phyloP scores from a whole-genome alignment of 1,140 invertebrate genomes.

The Eurytemora carolleeae region DNA sequence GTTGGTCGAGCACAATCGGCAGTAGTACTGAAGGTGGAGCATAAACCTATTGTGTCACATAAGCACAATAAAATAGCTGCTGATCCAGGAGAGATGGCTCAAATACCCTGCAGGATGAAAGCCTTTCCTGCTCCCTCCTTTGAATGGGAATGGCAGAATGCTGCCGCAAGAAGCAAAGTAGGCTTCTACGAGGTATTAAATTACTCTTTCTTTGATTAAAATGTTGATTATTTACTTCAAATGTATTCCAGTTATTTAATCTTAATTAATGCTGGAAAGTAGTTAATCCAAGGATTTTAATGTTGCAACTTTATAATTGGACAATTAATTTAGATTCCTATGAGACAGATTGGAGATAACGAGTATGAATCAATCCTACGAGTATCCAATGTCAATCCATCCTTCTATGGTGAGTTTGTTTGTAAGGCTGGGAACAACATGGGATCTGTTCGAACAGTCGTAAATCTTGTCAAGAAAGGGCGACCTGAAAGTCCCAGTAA shows the following conservation, averaged over 20 bases:
- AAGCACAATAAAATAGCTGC: conserved; percentile 72
- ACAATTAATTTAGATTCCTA: too few species aligned
- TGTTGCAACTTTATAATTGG: too few species aligned
- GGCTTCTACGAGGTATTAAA: conserved; percentile 50
- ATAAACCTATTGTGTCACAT: conserved; percentile 60
- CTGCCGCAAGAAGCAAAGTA: conserved; percentile 43
- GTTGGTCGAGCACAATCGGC: conserved; percentile 61
- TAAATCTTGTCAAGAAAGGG: conserved; percentile 57
- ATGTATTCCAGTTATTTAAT: too few species aligned
- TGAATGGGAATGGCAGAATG: conserved; percentile 63
- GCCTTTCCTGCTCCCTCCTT: conserved; percentile 78
- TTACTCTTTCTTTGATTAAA: too few species aligned
- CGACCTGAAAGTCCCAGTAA: conserved; percentile 56
- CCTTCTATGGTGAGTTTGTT: conserved; percentile 72
- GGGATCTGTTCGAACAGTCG: conserved; percentile 45
- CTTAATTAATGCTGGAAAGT: too few species aligned
- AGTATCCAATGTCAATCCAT: conserved; percentile 45
- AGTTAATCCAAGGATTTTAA: too few species aligned
- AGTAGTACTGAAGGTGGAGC: conserved; percentile 72
- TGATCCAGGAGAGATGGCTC: conserved; percentile 56
- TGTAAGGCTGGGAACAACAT: conserved; percentile 58
- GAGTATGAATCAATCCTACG: conserved; percentile 56
- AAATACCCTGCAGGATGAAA: conserved; percentile 65
- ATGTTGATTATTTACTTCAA: too few species aligned
- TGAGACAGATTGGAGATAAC: conserved; percentile 54